Percentiles rank a stretch among this genome's conserved stretches.
These are phyloP conservation scores for Nephrotoma guestfalica DNA, from an alignment of 2,888 invertebrate species.

Conservation along the genomic window DNA sequence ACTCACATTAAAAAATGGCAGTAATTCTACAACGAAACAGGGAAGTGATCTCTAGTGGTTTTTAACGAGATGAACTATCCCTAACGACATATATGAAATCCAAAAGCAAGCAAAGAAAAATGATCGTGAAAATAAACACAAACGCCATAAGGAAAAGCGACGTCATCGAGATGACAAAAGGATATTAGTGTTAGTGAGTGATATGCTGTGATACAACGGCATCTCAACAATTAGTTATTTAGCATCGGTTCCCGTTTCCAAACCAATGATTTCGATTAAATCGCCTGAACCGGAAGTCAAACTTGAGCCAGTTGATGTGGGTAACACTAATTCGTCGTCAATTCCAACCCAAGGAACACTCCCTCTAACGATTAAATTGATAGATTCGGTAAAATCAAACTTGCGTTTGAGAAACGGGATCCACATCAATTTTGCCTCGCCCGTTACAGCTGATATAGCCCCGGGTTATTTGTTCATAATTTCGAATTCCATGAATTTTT, in stretches of 20 bases:
- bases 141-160: constrained; percentile 53
- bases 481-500: constrained; percentile 88
- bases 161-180: constrained; percentile 44
- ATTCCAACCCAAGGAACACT: not conserved
- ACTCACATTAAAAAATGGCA: constrained; percentile 55
- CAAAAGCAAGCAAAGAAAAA: constrained; percentile 69
- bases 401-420: constrained; percentile 81
- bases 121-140: constrained; percentile 54
- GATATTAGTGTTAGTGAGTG: constrained; percentile 42
- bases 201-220: constrained; percentile 26
- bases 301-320: not conserved
- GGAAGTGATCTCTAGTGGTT: constrained; percentile 23
- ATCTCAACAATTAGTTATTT: constrained; percentile 30
- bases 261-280: constrained; percentile 24
- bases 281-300: not conserved
- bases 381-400: constrained; percentile 23
- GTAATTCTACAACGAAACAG: constrained; percentile 51
- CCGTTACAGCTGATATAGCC: constrained; percentile 92
- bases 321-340: not conserved
- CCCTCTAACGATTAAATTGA: not conserved
- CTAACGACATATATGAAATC: constrained; percentile 50
- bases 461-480: constrained; percentile 91
- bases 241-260: constrained; percentile 28
- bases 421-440: constrained; percentile 94
- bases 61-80: constrained; percentile 19